Evolutionary conservation across 2,113 vertebrate species (phyloP).

Genomic region (Cephalopholis sonnerati): DNA sequence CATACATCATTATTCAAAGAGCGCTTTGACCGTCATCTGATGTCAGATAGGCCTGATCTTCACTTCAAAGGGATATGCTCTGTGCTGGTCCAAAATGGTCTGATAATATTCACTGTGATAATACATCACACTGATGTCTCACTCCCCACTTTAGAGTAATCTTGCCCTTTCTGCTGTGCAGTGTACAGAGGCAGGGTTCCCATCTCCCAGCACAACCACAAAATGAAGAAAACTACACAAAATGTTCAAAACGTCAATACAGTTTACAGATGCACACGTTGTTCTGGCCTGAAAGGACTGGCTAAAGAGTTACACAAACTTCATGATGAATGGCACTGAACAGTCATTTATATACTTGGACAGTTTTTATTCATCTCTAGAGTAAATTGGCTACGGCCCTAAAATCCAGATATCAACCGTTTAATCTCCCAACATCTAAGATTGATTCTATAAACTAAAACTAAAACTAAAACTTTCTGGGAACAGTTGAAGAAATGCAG

Average conservation of each 20-base stretch:
- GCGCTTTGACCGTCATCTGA: constrained; percentile 49
- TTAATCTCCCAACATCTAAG: background rate
- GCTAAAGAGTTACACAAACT: background rate
- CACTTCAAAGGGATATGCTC: constrained; percentile 57
- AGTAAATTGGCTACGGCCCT: background rate
- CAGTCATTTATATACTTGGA: background rate
- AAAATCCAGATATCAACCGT: constrained; percentile 9
- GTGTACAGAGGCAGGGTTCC: constrained; percentile 8
- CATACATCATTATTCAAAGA: constrained; percentile 65
- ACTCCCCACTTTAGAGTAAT: constrained; percentile 46
- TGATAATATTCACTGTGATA: constrained; percentile 58
- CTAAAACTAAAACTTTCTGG: background rate
- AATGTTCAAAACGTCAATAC: constrained; percentile 8
- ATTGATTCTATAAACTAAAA: background rate
- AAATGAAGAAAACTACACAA: constrained; percentile 27
- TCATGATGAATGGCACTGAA: background rate
- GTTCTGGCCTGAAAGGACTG: background rate
- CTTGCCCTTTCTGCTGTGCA: constrained; percentile 19
- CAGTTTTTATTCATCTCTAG: constrained; percentile 16
- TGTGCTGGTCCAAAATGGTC: constrained; percentile 46
- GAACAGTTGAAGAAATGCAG: background rate
- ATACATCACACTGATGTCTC: constrained; percentile 54
- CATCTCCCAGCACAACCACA: background rate
- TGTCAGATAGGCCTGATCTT: constrained; percentile 67
- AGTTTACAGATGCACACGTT: background rate